Base-by-base conservation (phyloP, 2,888 invertebrate species). In the Itoplectis maculator region DNA sequence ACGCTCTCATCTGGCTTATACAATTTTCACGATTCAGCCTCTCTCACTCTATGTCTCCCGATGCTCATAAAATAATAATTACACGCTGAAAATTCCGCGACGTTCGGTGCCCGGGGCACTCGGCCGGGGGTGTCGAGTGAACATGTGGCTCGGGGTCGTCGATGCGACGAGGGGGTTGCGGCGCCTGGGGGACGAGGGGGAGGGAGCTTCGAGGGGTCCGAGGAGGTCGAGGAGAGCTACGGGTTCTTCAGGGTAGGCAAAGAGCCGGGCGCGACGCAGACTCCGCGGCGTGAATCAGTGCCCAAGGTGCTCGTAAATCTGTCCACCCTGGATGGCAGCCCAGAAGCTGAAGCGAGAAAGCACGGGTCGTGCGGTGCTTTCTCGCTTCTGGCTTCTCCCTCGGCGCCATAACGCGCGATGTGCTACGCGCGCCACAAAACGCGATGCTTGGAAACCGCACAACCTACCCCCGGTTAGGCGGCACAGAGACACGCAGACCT, bases 281-380 rank as follows among this genome's bases (percentile, higher is more conserved):
- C 61, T 6, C 56, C 29, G 56, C n/a, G 45, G 59, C 89, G 89
- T 92, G 92, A 92, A 92, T 92, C 92, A 92, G 92, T 92, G 91
- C 92, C 92, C 92, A 92, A 92, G 92, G 92, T 91, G 92, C 87
- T 91, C 90, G 90, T 92, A 92, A 92, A 92, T 92, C 92, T 91
- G 90, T 89, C 90, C 88, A 76, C 89, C 87, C 87, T 83, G 89
- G 88, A 88, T 72, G 76, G 87, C n/a, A n/a, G n/a, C 85, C 82
- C 79, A 37, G 29, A 45, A 76, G 76, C 37, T 68, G 66, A 59
- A 56, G 68, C 47, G 66, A 70, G 75, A 77, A 69, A 78, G 72
- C 82, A 29, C 75, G 23, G 68, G 18, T 69, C 47, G 72, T 59
- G 78, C 69, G n/a, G n/a, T n/a, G n/a, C 80, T 20, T 80, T 29